Evolutionary conservation across 2,888 invertebrate genomes (phyloP), one percentile per base, ranked within the genome.

Genomic region (Spialia ferax): DNA sequence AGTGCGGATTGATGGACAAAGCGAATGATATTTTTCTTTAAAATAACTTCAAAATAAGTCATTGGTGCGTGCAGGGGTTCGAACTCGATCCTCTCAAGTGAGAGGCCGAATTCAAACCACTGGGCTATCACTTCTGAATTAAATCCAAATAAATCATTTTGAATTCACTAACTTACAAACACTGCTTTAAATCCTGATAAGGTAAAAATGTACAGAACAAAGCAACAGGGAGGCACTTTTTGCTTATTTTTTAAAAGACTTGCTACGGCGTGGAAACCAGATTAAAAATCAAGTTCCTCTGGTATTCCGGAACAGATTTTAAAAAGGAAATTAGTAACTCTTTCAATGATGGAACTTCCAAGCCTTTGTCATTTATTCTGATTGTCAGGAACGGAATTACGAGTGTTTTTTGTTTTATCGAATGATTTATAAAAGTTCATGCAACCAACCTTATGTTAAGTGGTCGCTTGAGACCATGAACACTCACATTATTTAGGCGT

Each of bases 221-320:
- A 59, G 42, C 22, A 22, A 13, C 13, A n/a, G n/a, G 22, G 18
- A 42, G 20, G n/a, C n/a, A 13, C 38, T 42, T 59, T 59, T 42
- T 59, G 23, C 45, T 45, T 59, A 15, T 59, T n/a, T 42, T 15
- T 22, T 59, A 3, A 38, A 42, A 59, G 38, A n/a, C 57, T 13
- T 38, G 38, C 42, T 1, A 11, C n/a, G 42, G 59, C n/a, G 23
- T 22, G 42, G 11, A 59, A 23, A 59, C 59, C 22, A 42, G 42
- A 59, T 59, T 59, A 15, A 59, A 59, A 59, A 42, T 23, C 42
- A 23, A 50, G 50, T 11, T 22, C 22, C 42, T 15, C 42, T 8
- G 50, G 50, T 11, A 22, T n/a, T 57, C 23, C 35, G 38, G n/a
- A 22, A 23, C 23, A 38, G 22, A 57, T 38, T 38, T 57, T 15